Percentiles rank a stretch among this genome's conserved stretches.
Conservation (phyloP, 2,797 vertebrate species). For the Clamator glandarius region DNA sequence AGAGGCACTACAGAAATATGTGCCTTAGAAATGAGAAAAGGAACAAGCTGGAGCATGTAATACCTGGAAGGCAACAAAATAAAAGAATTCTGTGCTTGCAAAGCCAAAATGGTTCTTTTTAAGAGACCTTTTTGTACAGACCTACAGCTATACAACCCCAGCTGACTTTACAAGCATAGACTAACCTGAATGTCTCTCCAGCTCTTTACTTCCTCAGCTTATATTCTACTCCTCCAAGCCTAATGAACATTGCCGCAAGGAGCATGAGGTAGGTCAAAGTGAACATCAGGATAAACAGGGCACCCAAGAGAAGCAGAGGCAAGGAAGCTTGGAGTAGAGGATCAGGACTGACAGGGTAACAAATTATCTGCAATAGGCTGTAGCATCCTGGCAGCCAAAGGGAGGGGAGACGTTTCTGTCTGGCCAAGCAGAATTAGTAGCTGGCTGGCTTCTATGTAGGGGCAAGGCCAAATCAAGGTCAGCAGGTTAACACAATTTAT, state of each 20-base stretch:
- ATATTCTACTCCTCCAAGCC: neutral
- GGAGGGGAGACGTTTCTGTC: neutral
- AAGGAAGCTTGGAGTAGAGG: neutral
- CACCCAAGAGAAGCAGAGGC: neutral
- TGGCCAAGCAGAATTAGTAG: neutral
- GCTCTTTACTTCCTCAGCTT: neutral
- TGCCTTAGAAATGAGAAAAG: neutral
- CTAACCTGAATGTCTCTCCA: neutral
- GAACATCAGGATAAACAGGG: neutral
- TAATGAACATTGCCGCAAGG: accelerated
- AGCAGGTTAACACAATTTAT: neutral
- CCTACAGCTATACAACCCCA: neutral
- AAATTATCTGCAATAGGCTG: neutral
- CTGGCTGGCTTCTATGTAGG: neutral
- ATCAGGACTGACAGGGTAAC: neutral
- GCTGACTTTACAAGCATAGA: neutral
- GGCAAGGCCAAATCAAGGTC: neutral
- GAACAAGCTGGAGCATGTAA: neutral
- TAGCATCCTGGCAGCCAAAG: neutral
- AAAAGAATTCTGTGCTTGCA: neutral
- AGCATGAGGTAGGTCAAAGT: neutral
- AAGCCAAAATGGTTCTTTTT: neutral
- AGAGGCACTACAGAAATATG: neutral
- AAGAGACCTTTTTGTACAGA: neutral
- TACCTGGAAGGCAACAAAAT: neutral